Conservation (phyloP, 2,797 vertebrate species). For the Sebastiscus albofasciatus region DNA sequence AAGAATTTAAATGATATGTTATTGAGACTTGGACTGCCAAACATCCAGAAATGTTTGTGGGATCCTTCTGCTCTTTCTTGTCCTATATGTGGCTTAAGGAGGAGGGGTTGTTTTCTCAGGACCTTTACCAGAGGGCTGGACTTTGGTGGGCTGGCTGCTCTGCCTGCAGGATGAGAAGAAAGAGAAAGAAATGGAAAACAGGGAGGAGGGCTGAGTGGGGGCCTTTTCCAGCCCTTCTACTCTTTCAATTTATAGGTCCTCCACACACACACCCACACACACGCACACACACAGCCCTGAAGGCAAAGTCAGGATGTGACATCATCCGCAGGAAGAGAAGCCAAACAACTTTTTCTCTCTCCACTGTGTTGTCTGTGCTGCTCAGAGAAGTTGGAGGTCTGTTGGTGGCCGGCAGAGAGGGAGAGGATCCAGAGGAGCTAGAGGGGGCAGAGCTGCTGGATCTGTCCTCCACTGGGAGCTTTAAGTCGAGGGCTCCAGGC, state of each 20-base stretch:
- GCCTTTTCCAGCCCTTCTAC: slow-evolving; percentile 63
- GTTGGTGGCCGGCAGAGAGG: slow-evolving; percentile 44
- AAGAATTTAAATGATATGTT: slow-evolving; percentile 77
- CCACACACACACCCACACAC: slow-evolving; percentile 63
- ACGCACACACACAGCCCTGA: slow-evolving; percentile 16
- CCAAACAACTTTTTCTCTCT: slow-evolving; percentile 78
- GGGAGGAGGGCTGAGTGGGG: slow-evolving; percentile 49
- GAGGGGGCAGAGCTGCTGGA: slow-evolving; percentile 57
- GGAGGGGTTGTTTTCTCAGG: slow-evolving; percentile 69
- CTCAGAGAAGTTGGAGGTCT: slow-evolving; percentile 58
- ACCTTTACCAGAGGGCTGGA: slow-evolving; percentile 65
- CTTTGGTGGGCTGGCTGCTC: slow-evolving; percentile 40
- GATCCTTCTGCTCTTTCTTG: slow-evolving; percentile 50
- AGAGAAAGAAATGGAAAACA: slow-evolving; percentile 24
- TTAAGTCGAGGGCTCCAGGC: slow-evolving; percentile 42
- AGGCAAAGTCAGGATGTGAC: slow-evolving; percentile 94
- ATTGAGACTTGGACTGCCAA: slow-evolving; percentile 58
- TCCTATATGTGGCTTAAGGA: slow-evolving; percentile 56
- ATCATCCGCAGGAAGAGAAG: slow-evolving; percentile 87
- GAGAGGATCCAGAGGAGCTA: slow-evolving; percentile 52
- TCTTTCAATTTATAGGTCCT: slow-evolving; percentile 73
- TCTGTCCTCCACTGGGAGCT: slow-evolving; percentile 54
- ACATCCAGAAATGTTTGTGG: slow-evolving; percentile 71
- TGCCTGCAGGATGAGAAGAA: slow-evolving; percentile 52
- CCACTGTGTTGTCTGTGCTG: slow-evolving; percentile 55